A percentile compares a stretch with the other conserved stretches of the same genome.
Conservation (phyloP, 2,888 invertebrate genomes). For the Sinelater perroti region DNA sequence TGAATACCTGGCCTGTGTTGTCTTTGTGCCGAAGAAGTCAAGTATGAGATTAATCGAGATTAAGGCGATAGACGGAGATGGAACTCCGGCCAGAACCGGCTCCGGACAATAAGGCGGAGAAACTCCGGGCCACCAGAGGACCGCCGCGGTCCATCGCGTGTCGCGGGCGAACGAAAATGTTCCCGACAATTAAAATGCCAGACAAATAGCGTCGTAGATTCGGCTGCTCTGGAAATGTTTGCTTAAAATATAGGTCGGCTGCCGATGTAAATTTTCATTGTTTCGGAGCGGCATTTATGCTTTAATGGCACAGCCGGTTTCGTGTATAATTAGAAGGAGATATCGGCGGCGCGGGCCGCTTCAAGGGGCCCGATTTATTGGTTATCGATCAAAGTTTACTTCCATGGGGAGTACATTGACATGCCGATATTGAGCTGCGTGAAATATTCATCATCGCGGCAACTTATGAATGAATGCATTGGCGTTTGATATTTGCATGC, state of each 20-base stretch:
- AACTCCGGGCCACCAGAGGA: no score
- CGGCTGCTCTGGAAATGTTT: constrained; percentile 9
- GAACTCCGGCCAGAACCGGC: neutral
- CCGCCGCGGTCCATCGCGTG: no score
- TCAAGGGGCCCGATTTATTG: constrained; percentile 20
- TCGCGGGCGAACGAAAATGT: no score
- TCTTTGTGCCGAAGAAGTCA: constrained; percentile 40
- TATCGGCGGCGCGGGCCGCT: constrained; percentile 23
- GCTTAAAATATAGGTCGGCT: constrained; percentile 35
- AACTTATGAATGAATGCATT: constrained; percentile 35
- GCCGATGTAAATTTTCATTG: constrained; percentile 36
- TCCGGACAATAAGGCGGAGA: constrained; percentile 7
- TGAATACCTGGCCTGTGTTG: constrained; percentile 33
- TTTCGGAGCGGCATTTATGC: constrained; percentile 26
- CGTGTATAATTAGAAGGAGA: constrained; percentile 34
- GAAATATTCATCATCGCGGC: constrained; percentile 34
- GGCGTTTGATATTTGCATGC: constrained; percentile 30
- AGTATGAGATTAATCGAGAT: constrained; percentile 37
- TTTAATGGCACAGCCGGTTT: constrained; percentile 26
- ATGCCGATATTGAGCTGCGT: constrained; percentile 29
- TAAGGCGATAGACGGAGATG: constrained; percentile 18
- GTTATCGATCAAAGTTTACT: constrained; percentile 32
- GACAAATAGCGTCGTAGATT: constrained; percentile 26
- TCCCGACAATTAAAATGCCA: constrained; percentile 35
- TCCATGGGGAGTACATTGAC: constrained; percentile 36